Evolutionary conservation across 2,888 invertebrate genomes (phyloP), one percentile per base, ranked within the genome.

Genomic region (Pristionchus fissidentatus): DNA sequence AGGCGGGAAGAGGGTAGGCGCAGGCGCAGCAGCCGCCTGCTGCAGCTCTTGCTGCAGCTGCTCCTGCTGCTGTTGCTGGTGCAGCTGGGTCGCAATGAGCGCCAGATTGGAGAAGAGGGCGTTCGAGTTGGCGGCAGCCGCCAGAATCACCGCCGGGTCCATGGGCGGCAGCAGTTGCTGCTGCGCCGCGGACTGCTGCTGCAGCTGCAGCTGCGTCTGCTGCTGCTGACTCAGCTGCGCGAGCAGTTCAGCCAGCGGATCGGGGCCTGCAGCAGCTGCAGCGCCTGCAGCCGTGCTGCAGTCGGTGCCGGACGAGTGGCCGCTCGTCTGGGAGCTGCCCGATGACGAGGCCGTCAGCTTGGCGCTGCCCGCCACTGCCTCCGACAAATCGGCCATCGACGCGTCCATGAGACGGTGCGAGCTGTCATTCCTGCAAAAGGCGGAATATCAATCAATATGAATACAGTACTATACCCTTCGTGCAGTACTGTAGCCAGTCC

Each of bases 261-360:
- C 46, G 10, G 75, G 8, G 46, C 29, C 75, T 8, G 75, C 26
- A 29, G 26, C 29, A 13, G 46, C 19, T 22, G 49, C 46, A 32
- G 15, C 49, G 26, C 38, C 22, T 29, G 32, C 49, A 49, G n/a
- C 41, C 8, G 32, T 32, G 32, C 49, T 52, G 75, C 75, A 49
- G 75, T 49, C 75, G 46, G 49, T 52, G 49, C 75, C 75, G 32
- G 75, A 77, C 5, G 46, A 49, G 49, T 52, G 75, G 46, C 75
- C 75, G 49, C 49, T 49, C 32, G 75, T 49, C 75, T 77, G 75
- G 15, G 32, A 32, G 22, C 32, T 32, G 46, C 75, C 75, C 49
- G 75, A 77, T 0, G 75, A 77, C 8, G 75, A 77, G 1, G 49
- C 29, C 15, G 46, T 77, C 75, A 77, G 32, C 29, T n/a, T 46